phyloP scores from a whole-genome alignment of 1,140 invertebrate genomes.

The Ylistrum balloti region DNA sequence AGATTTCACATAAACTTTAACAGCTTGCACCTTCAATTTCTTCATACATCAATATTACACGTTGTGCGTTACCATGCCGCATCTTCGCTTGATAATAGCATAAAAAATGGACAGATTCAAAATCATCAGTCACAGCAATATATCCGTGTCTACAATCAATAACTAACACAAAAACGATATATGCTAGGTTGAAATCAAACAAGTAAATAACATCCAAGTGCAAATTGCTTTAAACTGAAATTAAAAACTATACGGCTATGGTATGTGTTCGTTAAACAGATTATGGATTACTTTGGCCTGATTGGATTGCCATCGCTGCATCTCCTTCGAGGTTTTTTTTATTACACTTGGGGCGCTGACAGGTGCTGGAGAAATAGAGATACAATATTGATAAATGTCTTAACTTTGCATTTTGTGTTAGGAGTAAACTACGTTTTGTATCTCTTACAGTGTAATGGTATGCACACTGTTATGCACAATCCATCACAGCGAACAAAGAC shows the following conservation, averaged over 20 bases:
- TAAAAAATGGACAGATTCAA: neutral
- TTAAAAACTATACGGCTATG: neutral
- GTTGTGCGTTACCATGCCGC: neutral
- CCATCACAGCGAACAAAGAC: no score
- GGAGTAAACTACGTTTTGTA: no score
- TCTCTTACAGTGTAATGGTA: no score
- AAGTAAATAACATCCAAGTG: neutral
- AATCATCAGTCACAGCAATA: neutral
- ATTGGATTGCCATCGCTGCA: slow-evolving; percentile 8
- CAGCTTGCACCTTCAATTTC: neutral
- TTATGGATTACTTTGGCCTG: slow-evolving; percentile 33
- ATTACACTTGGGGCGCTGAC: neutral
- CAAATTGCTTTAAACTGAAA: slow-evolving; percentile 22
- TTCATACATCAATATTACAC: neutral
- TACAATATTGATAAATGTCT: no score
- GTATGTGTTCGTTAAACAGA: neutral
- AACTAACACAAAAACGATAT: neutral
- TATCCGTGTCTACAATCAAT: neutral
- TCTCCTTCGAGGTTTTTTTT: neutral
- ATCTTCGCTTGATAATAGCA: neutral
- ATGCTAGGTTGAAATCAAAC: neutral
- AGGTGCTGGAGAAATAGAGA: neutral
- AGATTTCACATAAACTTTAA: neutral
- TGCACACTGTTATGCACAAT: no score
- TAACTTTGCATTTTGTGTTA: no score